Evolutionary conservation across 2,888 invertebrate species (phyloP).

Genomic region (Habroteleia sp.): DNA sequence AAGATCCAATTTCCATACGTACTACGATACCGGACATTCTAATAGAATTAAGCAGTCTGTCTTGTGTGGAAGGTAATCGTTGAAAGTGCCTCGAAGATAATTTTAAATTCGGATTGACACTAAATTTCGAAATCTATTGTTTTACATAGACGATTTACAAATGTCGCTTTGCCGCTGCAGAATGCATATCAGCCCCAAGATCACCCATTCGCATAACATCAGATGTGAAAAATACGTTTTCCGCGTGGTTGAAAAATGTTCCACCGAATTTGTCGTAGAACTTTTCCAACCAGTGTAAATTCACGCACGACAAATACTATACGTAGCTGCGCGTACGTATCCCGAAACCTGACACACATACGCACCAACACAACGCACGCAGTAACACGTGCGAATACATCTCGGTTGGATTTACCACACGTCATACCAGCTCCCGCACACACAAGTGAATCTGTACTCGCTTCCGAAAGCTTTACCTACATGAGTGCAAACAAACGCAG

Average conservation of each 20-base stretch:
- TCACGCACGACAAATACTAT: slow-evolving; percentile 50
- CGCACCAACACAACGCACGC: slow-evolving; percentile 14
- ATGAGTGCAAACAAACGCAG: slow-evolving; percentile 67
- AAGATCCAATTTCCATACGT: slow-evolving; percentile 26
- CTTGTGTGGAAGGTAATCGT: slow-evolving; percentile 16
- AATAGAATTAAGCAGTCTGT: slow-evolving; percentile 16
- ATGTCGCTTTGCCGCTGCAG: slow-evolving; percentile 24
- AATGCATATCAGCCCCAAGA: slow-evolving; percentile 24
- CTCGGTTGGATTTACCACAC: slow-evolving; percentile 55
- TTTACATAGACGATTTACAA: slow-evolving; percentile 38
- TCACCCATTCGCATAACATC: slow-evolving; percentile 17
- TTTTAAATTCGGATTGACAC: slow-evolving; percentile 7
- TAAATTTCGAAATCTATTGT: slow-evolving; percentile 19
- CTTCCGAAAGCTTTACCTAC: slow-evolving; percentile 62
- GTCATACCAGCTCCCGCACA: slow-evolving; percentile 53
- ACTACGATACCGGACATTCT: background rate
- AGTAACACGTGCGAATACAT: slow-evolving; percentile 50
- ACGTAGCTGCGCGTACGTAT: slow-evolving; percentile 13
- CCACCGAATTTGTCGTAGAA: slow-evolving; percentile 42
- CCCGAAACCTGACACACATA: background rate
- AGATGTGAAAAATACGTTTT: slow-evolving; percentile 55
- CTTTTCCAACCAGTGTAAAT: slow-evolving; percentile 48
- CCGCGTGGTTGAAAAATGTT: slow-evolving; percentile 47
- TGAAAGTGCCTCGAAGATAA: background rate
- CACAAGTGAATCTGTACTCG: slow-evolving; percentile 31